Evolutionary conservation across 2,888 invertebrate species (phyloP), one percentile per base, ranked within the genome.

Genomic region (Xestia c-nigrum): DNA sequence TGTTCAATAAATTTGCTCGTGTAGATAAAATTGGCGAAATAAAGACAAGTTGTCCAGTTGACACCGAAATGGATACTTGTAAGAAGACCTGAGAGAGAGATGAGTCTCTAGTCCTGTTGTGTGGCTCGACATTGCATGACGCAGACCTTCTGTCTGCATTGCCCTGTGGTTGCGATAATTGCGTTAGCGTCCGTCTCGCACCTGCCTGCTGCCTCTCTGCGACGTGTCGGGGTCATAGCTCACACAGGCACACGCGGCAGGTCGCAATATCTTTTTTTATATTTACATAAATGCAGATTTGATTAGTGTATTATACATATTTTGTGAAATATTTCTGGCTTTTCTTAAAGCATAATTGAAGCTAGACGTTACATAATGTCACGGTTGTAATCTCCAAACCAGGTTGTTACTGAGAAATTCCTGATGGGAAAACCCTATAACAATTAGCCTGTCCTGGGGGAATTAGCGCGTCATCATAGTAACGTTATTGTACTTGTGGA

Each of bases 171-270:
- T 46, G 43, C 78, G 81, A 50, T 7, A 72, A 31, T 31, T 31
- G 31, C 68, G 71, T 61, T 89, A 90, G 73, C 64, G 84, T 80
- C 61, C 57, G 82, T 78, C 85, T 74, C 83, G 88, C 81, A 80
- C 80, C 86, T 79, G 80, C 63, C 40, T 38, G 6, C 31, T 40
- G 63, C 72, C 75, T 47, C 72, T 43, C 65, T 57, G 12, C 57
- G 1, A 46, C 19, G 68, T 57, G 71, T 61, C 43, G 66, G 16
- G 71, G 47, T 61, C 52, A 72, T 19, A 47, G 59, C 67, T 47
- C 52, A 47, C 78, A 47, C 67, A 16, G 57, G 24, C 52, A 47
- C 78, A 47, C 67, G 14, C 61, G 24, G 50, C 59, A 59, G 52
- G 12, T 61, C 21, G 14, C 46, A 16, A 52, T 47, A 5, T 50